Conservation (phyloP, 2,113 vertebrate species). For the Lophius piscatorius region DNA sequence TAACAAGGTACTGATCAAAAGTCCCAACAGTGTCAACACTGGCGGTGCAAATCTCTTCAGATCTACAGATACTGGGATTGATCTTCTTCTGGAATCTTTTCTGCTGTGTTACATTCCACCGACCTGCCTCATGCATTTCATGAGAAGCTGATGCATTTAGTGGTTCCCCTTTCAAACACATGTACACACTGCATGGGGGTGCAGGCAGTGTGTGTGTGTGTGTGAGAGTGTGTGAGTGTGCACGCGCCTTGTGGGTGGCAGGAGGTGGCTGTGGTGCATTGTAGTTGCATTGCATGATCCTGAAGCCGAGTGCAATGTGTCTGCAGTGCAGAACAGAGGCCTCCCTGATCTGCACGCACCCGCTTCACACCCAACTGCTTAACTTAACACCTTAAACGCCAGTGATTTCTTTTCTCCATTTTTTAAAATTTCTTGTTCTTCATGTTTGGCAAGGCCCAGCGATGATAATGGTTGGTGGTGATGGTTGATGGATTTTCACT, state of each 20-base stretch:
- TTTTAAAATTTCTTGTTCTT: not conserved
- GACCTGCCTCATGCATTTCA: too few relatives aligned
- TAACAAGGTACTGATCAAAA: constrained; percentile 81
- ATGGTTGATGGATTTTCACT: not conserved
- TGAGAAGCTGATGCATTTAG: not conserved
- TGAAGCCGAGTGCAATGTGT: constrained; percentile 89
- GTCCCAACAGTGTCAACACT: not conserved
- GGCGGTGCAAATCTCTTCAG: not conserved
- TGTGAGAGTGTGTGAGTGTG: constrained; percentile 7
- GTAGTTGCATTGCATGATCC: constrained; percentile 99
- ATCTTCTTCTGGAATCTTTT: not conserved
- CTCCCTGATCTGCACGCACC: constrained; percentile 73
- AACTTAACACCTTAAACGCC: too few relatives aligned
- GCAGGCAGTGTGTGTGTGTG: constrained; percentile 16
- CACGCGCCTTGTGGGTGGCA: constrained; percentile 52
- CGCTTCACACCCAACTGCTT: constrained; percentile 43
- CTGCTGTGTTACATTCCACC: constrained; percentile 6
- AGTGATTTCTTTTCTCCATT: not conserved
- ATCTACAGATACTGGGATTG: constrained; percentile 2
- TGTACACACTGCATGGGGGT: constrained; percentile 22
- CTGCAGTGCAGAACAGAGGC: constrained; percentile 97
- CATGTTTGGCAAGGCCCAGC: too few relatives aligned
- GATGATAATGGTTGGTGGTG: too few relatives aligned
- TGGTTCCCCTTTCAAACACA: not conserved
- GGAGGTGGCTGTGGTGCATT: constrained; percentile 89